Base-by-base conservation (phyloP, 2,113 vertebrate genomes). In the Oryzias celebensis region DNA sequence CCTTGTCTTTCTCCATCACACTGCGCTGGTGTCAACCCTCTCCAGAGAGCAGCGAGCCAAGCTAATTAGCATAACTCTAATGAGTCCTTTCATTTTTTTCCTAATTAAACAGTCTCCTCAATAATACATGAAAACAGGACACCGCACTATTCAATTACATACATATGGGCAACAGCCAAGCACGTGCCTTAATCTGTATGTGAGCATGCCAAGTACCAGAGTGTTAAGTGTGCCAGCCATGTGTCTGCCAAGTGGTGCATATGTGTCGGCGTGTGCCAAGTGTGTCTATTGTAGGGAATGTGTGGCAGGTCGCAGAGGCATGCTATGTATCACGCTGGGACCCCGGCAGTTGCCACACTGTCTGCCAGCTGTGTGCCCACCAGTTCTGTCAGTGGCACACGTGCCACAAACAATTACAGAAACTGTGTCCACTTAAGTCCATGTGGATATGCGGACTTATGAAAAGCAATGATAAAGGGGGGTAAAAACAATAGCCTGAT, bases 61-160 rank as follows among this genome's bases (percentile, higher is more conserved):
- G 81, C 90, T 91, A 89, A 92, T 92, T 92, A 93, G 86, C 90
- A 92, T 90, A 89, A 86, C 88, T 90, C 88, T 92, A 91, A 92
- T 88, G 91, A 93, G 91, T 89, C 88, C 90, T 92, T 91, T 91
- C 85, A 89, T 89, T 90, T 91, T 90, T 91, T 90, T 83, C 62
- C 86, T 90, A 87, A 92, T 93, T 93, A 91, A 92, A 90, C 83
- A 62, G 87, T 88, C 86, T 85, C 86, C 88, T 92, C 87, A 86
- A 93, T 91, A 91, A 92, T 90, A 88, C 89, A 92, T 88, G 88
- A 92, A 92, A 91, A 89, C 87, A 82, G 90, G 88, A 90, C 88
- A 89, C 83, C 46, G 17, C 57, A 31, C 84, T 89, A 89, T 91
- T 88, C 88, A 91, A 89, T 91, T 90, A 90, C 89, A 89, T 84